phyloP scores from a whole-genome alignment of 2,888 invertebrate genomes.

The Andrena minutula region DNA sequence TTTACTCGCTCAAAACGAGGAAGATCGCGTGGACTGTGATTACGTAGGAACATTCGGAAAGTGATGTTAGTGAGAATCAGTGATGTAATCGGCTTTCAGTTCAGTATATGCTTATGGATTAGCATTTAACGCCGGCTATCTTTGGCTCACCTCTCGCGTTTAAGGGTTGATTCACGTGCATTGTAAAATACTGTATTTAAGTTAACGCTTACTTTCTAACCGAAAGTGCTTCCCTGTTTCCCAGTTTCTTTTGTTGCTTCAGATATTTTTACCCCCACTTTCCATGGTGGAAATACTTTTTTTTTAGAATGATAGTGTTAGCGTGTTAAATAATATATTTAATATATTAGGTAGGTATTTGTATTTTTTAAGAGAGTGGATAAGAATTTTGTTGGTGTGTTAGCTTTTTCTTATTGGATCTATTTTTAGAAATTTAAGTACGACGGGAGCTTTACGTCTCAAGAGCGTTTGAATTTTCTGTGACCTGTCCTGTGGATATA shows the following conservation, averaged over 20 bases:
- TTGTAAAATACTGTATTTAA: too few species aligned
- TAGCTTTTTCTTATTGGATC: not conserved
- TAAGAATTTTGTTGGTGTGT: not conserved
- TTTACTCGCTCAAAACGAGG: not conserved
- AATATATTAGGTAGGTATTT: not conserved
- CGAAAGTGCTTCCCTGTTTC: too few species aligned
- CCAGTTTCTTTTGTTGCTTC: too few species aligned
- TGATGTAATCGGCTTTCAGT: slow-evolving; percentile 33
- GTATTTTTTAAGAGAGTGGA: not conserved
- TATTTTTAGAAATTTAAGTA: not conserved
- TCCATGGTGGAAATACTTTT: not conserved
- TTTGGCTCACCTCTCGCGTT: not conserved
- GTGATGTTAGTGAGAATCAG: slow-evolving; percentile 58
- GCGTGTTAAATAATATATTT: not conserved
- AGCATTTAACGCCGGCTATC: not conserved
- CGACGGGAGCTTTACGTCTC: not conserved
- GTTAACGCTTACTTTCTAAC: too few species aligned
- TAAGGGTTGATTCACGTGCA: too few species aligned
- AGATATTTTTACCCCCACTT: too few species aligned
- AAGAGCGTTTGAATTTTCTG: not conserved
- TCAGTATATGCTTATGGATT: not conserved
- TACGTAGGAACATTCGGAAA: slow-evolving; percentile 19
- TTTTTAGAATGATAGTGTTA: not conserved
- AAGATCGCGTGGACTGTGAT: slow-evolving; percentile 15
- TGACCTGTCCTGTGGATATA: not conserved